Conservation (phyloP, 1,140 invertebrate species). For the Schlechtendalia chinensis region DNA sequence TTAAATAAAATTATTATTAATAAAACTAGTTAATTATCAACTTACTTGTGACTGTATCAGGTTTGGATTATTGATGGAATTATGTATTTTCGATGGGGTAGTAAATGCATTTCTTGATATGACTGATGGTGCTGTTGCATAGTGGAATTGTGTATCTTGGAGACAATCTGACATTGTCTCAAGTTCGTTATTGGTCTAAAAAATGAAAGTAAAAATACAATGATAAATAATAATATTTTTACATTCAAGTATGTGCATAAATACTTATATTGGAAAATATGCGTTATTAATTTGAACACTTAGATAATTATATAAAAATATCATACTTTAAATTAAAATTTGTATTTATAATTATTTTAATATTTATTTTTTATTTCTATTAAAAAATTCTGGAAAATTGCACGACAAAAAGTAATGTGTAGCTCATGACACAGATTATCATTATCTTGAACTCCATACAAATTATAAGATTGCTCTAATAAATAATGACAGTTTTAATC, state of each 20-base stretch:
- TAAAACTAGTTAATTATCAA: background rate
- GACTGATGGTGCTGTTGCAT: slow-evolving; percentile 20
- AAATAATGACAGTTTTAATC: background rate
- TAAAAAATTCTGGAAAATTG: background rate
- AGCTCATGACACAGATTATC: too few relatives aligned
- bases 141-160: slow-evolving; percentile 25
- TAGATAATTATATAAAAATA: too few relatives aligned
- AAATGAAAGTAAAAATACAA: background rate
- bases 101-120: slow-evolving; percentile 19
- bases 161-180: slow-evolving; percentile 8
- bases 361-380: background rate
- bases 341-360: too few relatives aligned
- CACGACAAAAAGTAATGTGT: too few relatives aligned
- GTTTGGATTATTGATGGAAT: slow-evolving; percentile 29
- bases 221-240: too few relatives aligned
- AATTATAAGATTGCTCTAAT: background rate
- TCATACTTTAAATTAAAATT: too few relatives aligned
- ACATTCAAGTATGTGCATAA: too few relatives aligned
- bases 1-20: background rate
- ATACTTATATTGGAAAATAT: too few relatives aligned
- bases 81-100: slow-evolving; percentile 18
- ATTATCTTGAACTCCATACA: background rate
- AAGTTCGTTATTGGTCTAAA: background rate
- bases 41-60: slow-evolving; percentile 45
- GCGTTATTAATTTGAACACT: too few relatives aligned